phyloP scores from a whole-genome alignment of 1,140 invertebrate genomes.

The Vanessa tameamea region DNA sequence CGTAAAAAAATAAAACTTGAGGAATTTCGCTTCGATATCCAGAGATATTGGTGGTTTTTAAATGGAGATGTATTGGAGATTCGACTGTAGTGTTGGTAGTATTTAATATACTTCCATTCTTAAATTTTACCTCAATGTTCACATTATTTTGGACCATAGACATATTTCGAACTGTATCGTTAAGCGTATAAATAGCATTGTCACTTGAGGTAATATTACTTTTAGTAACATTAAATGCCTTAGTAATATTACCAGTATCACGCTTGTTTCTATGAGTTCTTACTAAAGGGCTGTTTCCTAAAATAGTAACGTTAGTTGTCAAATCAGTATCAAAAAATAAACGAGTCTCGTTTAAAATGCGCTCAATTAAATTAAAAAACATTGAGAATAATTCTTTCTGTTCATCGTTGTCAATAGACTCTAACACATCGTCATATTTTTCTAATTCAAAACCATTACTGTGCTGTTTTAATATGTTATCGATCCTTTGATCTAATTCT shows the following conservation, averaged over 20 bases:
- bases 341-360: constrained; percentile 54
- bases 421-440: constrained; percentile 52
- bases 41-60: constrained; percentile 25
- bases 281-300: constrained; percentile 10
- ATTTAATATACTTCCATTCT: background rate
- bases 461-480: constrained; percentile 62
- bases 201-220: background rate
- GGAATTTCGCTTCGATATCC: constrained; percentile 32
- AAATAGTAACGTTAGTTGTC: constrained; percentile 31
- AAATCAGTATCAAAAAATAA: constrained; percentile 49
- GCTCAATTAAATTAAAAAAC: constrained; percentile 49
- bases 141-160: background rate
- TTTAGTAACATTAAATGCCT: background rate
- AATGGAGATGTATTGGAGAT: constrained; percentile 14
- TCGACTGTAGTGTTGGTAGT: background rate
- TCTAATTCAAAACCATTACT: constrained; percentile 60
- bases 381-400: constrained; percentile 54
- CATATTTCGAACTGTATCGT: constrained; percentile 5
- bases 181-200: constrained; percentile 25
- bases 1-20: constrained; percentile 54
- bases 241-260: constrained; percentile 15
- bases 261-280: constrained; percentile 57
- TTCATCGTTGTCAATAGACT: constrained; percentile 54
- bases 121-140: background rate
- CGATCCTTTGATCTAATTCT: constrained; percentile 46